These are phyloP conservation scores for Enteromius fasciolatus DNA, from an alignment of 2,797 vertebrate genomes.

Conservation along the genomic window DNA sequence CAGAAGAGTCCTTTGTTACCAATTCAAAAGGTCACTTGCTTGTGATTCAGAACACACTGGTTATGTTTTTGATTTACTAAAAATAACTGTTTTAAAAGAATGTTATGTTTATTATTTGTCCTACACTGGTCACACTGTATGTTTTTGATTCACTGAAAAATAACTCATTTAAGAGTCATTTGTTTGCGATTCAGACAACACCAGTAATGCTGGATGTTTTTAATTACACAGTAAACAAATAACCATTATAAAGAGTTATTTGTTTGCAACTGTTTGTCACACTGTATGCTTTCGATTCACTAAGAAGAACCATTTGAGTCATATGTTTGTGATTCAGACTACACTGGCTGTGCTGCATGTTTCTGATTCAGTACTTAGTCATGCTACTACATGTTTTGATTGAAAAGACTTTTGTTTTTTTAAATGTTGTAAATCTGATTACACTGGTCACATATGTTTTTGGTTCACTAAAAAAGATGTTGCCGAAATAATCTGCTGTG, in stretches of 20 bases:
- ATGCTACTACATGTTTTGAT: no score
- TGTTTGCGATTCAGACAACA: background rate
- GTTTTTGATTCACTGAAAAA: background rate
- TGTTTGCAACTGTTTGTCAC: no score
- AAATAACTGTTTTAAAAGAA: background rate
- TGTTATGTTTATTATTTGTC: background rate
- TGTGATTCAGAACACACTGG: background rate
- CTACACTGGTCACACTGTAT: background rate
- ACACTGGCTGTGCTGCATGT: no score
- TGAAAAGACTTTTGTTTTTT: no score
- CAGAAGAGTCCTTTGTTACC: background rate
- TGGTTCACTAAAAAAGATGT: background rate
- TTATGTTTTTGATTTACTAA: background rate
- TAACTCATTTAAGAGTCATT: background rate
- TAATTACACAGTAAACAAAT: no score
- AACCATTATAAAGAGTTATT: no score
- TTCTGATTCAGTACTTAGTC: no score
- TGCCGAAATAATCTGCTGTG: background rate
- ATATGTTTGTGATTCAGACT: no score
- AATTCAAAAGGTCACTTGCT: background rate
- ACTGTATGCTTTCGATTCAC: background rate
- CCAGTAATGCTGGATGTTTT: no score
- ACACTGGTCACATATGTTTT: background rate
- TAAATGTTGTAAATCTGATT: background rate
- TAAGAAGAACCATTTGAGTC: no score